Evolutionary conservation across 2,113 vertebrate species (phyloP).

Genomic region (Podarcis muralis): DNA sequence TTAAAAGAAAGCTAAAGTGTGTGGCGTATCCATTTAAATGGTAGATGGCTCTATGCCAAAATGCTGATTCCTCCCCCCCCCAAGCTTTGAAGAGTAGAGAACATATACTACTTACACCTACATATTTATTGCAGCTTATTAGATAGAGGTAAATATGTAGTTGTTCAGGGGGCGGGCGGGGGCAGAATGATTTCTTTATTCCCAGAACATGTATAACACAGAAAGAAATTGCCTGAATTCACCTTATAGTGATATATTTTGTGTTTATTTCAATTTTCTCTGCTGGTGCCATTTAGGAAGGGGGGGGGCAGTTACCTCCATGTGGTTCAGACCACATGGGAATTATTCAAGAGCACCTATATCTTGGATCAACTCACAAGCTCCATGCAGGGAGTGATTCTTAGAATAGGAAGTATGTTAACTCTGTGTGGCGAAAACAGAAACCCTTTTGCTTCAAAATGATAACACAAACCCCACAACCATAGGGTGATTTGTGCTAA

Average conservation of each 20-base stretch:
- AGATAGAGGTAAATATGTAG: background rate
- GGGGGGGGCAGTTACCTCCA: background rate
- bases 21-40: constrained; percentile 8
- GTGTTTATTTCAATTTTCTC: background rate
- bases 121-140: constrained; percentile 14
- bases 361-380: background rate
- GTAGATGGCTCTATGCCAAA: background rate
- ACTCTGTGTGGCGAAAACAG: background rate
- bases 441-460: background rate
- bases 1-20: background rate
- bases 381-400: background rate
- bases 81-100: background rate
- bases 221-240: background rate
- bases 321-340: background rate
- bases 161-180: background rate
- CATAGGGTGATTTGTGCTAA: background rate
- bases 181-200: background rate
- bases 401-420: background rate
- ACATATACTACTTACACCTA: constrained; percentile 10
- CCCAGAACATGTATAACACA: background rate
- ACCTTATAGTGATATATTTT: background rate
- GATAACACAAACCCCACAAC: background rate
- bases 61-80: background rate
- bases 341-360: background rate
- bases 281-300: background rate